Evolutionary conservation across 2,797 vertebrate species (phyloP), one percentile per base, ranked within the genome.

Genomic region (Leptoclinus maculatus): DNA sequence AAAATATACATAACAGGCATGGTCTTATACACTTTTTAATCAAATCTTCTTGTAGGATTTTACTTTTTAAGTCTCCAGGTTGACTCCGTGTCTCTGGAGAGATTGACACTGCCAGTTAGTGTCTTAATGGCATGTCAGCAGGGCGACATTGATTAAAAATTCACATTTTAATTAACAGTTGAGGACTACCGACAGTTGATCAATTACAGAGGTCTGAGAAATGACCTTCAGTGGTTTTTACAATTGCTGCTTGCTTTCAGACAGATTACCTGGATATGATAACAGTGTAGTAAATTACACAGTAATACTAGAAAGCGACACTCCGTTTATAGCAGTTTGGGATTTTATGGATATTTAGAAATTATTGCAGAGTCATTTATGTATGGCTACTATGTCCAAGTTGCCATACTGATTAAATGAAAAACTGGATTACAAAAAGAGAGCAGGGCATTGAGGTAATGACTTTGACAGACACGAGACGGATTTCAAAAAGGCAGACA

Each of bases 81-180:
- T 65, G n/a, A 25, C 75, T 67, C 21, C 11, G 11, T 68, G 47
- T 71, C 73, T 71, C 59, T 70, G 34, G 39, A 71, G 80, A 53
- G 54, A 71, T 0, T 53, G 38, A 74, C 27, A n/a, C 64, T 66
- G 75, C 27, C 45, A 58, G 64, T 73, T 64, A 65, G 63, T 39
- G 64, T 49, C 41, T 57, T 62, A 77, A 75, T 63, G 45, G 9
- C 60, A 43, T 56, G 64, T 78, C 66, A 68, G 54, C 66, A 84
- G 21, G 17, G 19, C 9, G 5, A 45, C 34, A 86, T 72, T 74
- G 83, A 83, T 84, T 67, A 78, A 66, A 72, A 53, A 79, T 75
- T 87, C 78, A 68, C 45, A 78, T 79, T 85, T 76, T 51, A 74
- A 80, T 76, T 51, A 74, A 80, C 45, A 66, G 29, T 25, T 70